Evolutionary conservation across 2,888 invertebrate genomes (phyloP), one percentile per base, ranked within the genome.

Genomic region (Helleia helle): DNA sequence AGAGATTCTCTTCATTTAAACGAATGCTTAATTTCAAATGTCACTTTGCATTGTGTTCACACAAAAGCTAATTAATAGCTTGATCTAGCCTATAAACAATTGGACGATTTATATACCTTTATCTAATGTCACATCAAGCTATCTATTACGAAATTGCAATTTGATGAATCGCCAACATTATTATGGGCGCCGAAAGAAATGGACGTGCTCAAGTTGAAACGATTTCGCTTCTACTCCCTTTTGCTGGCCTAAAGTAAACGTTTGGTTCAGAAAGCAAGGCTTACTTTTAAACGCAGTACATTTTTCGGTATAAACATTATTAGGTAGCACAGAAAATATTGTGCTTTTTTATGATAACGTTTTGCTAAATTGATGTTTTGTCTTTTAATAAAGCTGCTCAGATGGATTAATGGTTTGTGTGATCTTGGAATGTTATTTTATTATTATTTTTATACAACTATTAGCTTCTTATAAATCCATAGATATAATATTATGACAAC

Each of bases 121-220:
- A 74, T 74, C 72, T 67, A 59, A 61, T 61, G 65, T 68, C 70
- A 59, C 71, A 76, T 77, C 76, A 72, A 70, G 71, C 71, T 81
- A 79, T 84, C 80, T 84, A 79, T 84, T 81, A 81, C 80, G 75
- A 71, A 79, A 83, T 81, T 83, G 84, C 76, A 67, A 76, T 81
- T 83, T 84, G 80, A 84, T 77, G 80, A 81, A 84, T 81, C 73
- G 70, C 71, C 73, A 67, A 74, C 83, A 83, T 83, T 83, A 83
- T 80, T 73, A 72, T 68, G 68, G 75, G 75, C 73, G 79, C 69
- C 65, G 65, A 75, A 83, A 81, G 77, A 76, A 84, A 83, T 84
- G 77, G 77, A 70, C 70, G 64, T 69, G 65, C 71, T 77, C 65
- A 71, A 70, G 59, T 64, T 57, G 60, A 73, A 79, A 72, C 62